Evolutionary conservation across 2,888 invertebrate species (phyloP).

Genomic region (Thecocarcelia acutangulata): DNA sequence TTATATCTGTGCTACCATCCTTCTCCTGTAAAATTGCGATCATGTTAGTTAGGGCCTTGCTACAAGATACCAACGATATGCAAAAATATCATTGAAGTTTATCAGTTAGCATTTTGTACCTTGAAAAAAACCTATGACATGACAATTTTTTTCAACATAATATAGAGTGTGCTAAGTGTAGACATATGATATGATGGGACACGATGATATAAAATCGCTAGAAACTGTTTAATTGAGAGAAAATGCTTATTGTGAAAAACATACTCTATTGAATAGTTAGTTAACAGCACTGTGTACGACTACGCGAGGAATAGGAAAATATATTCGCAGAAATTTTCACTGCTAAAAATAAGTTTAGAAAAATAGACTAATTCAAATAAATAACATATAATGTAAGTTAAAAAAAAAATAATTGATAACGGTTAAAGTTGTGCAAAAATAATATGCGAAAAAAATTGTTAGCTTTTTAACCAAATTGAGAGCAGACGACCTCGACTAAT

Average conservation of each 20-base stretch:
- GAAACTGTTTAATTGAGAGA: neutral
- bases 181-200: too few species aligned
- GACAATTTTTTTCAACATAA: neutral
- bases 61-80: too few species aligned
- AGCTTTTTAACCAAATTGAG: slow-evolving; percentile 56
- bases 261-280: neutral
- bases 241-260: neutral
- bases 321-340: slow-evolving; percentile 69
- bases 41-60: too few species aligned
- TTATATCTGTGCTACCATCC: too few species aligned
- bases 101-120: too few species aligned
- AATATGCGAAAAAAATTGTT: slow-evolving; percentile 6
- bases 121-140: too few species aligned
- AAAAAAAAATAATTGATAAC: slow-evolving; percentile 22
- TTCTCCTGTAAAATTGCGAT: too few species aligned
- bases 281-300: slow-evolving; percentile 57
- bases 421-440: slow-evolving; percentile 20
- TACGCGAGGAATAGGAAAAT: slow-evolving; percentile 61
- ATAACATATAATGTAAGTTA: slow-evolving; percentile 60
- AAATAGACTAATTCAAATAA: slow-evolving; percentile 40
- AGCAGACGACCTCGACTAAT: slow-evolving; percentile 66
- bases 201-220: neutral
- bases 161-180: too few species aligned
- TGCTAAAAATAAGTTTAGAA: slow-evolving; percentile 71
- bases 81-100: too few species aligned